A percentile compares a stretch with the other conserved stretches of the same genome.
Conservation (phyloP, 2,888 invertebrate genomes). For the Eupithecia vulgata region DNA sequence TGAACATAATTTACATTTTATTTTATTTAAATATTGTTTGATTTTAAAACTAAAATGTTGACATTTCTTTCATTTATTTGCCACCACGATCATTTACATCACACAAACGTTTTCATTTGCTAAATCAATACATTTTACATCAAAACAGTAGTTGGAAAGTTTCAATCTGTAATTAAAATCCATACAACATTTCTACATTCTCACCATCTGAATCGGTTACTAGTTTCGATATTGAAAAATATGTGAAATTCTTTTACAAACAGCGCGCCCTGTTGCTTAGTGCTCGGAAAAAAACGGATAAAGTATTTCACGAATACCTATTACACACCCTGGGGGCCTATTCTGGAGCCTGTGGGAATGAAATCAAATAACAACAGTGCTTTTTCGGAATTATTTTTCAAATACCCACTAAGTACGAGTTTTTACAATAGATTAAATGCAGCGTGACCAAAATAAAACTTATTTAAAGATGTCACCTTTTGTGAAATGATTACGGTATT, state of each 20-base stretch:
- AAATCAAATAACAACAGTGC: constrained; percentile 45
- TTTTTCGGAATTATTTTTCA: constrained; percentile 22
- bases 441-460: neutral
- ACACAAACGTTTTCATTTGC: no score
- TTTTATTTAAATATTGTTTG: no score
- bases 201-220: neutral
- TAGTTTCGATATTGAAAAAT: constrained; percentile 61
- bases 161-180: neutral
- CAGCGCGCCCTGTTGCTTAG: constrained; percentile 59
- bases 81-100: no score
- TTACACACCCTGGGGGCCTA: constrained; percentile 56
- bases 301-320: constrained; percentile 62
- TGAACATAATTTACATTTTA: no score
- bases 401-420: neutral
- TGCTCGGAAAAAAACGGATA: constrained; percentile 58
- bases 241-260: constrained; percentile 58
- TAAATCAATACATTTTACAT: no score
- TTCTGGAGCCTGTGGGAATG: constrained; percentile 45
- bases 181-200: neutral
- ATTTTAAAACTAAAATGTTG: no score
- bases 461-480: no score
- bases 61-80: no score
- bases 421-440: neutral
- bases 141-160: neutral
- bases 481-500: no score